Percentiles rank a stretch among this genome's conserved stretches.
These are phyloP conservation scores for Criorhina ranunculi DNA, from an alignment of 2,888 invertebrate genomes.

Conservation along the genomic window DNA sequence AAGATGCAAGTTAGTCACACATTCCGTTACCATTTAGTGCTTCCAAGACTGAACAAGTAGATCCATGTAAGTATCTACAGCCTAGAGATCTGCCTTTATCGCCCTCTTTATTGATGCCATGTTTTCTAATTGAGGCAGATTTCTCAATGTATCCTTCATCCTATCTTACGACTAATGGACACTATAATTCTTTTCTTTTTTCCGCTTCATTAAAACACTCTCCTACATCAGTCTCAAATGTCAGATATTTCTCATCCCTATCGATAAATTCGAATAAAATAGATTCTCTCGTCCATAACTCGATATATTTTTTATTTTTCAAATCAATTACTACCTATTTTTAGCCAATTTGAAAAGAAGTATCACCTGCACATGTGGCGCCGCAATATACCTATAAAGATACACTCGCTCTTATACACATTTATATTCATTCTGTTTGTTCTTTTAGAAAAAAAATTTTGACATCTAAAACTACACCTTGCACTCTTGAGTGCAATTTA, in stretches of 20 bases:
- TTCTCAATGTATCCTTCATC: neutral
- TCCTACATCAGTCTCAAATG: neutral
- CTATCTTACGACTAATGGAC: conserved; percentile 9
- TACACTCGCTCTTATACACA: conserved; percentile 5
- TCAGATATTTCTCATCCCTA: conserved; percentile 25
- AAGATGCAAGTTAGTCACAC: too few relatives aligned
- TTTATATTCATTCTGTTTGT: neutral
- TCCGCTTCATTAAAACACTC: neutral
- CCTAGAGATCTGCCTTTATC: too few relatives aligned
- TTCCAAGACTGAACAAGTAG: too few relatives aligned
- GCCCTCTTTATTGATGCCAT: neutral
- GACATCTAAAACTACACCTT: conserved; percentile 77
- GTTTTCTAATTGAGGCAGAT: neutral
- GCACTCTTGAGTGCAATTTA: conserved; percentile 74
- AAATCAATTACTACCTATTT: conserved; percentile 73
- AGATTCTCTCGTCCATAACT: conserved; percentile 35
- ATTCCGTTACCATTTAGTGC: too few relatives aligned
- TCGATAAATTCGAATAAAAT: conserved; percentile 58
- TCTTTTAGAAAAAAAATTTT: conserved; percentile 36
- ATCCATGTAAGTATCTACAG: too few relatives aligned
- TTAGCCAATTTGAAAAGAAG: conserved; percentile 56
- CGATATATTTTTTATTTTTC: conserved; percentile 16
- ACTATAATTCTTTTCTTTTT: conserved; percentile 5
- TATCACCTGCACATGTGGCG: conserved; percentile 70
- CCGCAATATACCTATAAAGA: conserved; percentile 42